Evolutionary conservation across 2,113 vertebrate genomes (phyloP).

Genomic region (Nothoprocta perdicaria): DNA sequence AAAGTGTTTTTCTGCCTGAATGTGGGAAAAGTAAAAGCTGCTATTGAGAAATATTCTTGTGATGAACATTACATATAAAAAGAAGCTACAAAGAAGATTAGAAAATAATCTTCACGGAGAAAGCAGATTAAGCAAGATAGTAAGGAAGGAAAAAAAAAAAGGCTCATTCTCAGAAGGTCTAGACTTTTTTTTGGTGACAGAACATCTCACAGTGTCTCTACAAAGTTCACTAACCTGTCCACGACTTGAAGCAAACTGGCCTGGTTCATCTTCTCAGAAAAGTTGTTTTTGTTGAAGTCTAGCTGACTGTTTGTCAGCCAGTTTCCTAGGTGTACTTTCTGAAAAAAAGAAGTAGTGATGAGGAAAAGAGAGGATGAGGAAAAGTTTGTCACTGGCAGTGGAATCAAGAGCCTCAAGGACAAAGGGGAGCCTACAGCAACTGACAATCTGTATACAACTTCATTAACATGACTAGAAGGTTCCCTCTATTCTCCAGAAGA

Average conservation of each 20-base stretch:
- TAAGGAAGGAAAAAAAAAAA: not conserved
- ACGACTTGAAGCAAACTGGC: not conserved
- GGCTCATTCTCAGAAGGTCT: not conserved
- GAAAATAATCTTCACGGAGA: not conserved
- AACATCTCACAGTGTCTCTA: not conserved
- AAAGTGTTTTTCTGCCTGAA: not conserved
- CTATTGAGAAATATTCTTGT: not conserved
- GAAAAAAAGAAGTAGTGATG: not conserved
- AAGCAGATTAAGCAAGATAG: not conserved
- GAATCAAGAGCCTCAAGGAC: not conserved
- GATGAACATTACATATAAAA: not conserved
- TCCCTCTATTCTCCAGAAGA: not conserved
- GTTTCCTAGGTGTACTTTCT: constrained; percentile 45
- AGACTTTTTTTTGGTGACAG: not conserved
- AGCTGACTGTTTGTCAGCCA: not conserved
- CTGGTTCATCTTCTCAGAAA: not conserved
- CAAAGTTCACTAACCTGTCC: constrained; percentile 53
- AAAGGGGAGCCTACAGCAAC: not conserved
- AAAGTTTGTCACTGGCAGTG: not conserved
- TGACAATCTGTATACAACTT: not conserved
- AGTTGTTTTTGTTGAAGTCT: not conserved
- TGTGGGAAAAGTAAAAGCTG: not conserved
- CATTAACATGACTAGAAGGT: not conserved
- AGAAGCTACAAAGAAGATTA: not conserved
- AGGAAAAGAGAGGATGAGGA: not conserved